Evolutionary conservation across 1,140 invertebrate genomes (phyloP), one percentile per base, ranked within the genome.

Genomic region (Hyles euphorbiae): DNA sequence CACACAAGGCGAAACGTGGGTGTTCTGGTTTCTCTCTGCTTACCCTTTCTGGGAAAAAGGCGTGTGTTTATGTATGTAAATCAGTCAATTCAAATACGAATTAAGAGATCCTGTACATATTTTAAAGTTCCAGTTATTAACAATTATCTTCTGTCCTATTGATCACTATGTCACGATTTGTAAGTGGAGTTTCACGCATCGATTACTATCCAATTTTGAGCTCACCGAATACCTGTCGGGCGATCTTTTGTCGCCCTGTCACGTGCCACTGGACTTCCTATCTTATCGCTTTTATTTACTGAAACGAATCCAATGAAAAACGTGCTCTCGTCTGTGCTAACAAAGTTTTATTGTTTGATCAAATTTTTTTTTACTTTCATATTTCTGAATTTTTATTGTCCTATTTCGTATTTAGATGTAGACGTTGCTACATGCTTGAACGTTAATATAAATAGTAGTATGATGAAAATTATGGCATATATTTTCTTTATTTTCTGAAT

Each of bases 121-220:
- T 40, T 40, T 40, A 8, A 22, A 40, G 36, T 40, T 40, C 36
- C 4, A 40, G 4, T 40, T 40, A 40, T 40, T 40, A 8, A 2
- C 36, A 40, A 40, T 40, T 40, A 40, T 40, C 36, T 40, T 40
- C 4, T 40, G 36, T 40, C 2, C 36, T 40, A 40, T 40, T 40
- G 36, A 40, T 8, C 40, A 54, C 53, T 33, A 54, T 54, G 53
- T 54, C 53, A 54, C 36, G 34, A 44, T 54, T 43, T 44, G 40
- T 61, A 70, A 72, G 65, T 66, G 68, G 67, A 70, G 69, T 67
- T 86, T 86, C 74, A 83, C 81, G 83, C 81, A 81, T 83, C 81
- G 74, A 80, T 80, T 78, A 78, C 74, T 74, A 83, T 81, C 78
- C 81, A 83, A 86, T 83, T 83, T 78, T 72, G 72, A 75, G 72